Base-by-base conservation (phyloP, 2,888 invertebrate genomes). In the Temnothorax ravouxi region DNA sequence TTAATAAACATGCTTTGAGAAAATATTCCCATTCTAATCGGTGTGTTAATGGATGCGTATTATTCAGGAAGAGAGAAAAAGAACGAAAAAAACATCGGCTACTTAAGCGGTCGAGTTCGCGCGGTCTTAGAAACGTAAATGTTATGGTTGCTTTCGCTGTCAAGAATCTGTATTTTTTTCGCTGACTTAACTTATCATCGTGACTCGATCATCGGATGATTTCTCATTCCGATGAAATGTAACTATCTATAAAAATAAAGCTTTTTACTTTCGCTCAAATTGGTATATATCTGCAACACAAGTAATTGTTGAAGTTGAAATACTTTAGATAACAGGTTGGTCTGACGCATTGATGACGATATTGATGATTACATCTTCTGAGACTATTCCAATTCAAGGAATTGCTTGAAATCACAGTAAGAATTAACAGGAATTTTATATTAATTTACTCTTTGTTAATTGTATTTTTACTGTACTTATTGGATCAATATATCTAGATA, bases 301-400 rank as follows among this genome's bases (percentile, higher is more conserved):
- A 76, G 38, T 47, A 67, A 67, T 25, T 13, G 52, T 66, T 76
- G 21, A 76, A 76, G 66, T 76, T 76, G n/a, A 50, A 64, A 76
- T 13, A 76, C 76, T 76, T 66, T 67, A 76, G 76, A 76, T 76
- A 76, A 76, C 67, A 52, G 4, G 18, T 56, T 15, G 21, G 38
- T 5, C 15, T 18, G 75, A 29, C 50, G 59, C 44, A 74, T 59
- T n/a, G n/a, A n/a, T n/a, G n/a, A n/a, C 25, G 44, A 52, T 52
- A 52, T 52, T 34, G 21, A 21, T 38, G 47, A 47, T 76, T 47
- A 50, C 11, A 67, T n/a, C 41, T 15, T 64, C n/a, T 29, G 6
- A 61, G 29, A 61, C 41, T 44, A 38, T 34, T 61, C n/a, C n/a
- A 8, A n/a, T 29, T 15, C 13, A 59, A 50, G 18, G 34, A 66